Conservation (phyloP, 2,888 invertebrate genomes). For the Calliscelio sp. region DNA sequence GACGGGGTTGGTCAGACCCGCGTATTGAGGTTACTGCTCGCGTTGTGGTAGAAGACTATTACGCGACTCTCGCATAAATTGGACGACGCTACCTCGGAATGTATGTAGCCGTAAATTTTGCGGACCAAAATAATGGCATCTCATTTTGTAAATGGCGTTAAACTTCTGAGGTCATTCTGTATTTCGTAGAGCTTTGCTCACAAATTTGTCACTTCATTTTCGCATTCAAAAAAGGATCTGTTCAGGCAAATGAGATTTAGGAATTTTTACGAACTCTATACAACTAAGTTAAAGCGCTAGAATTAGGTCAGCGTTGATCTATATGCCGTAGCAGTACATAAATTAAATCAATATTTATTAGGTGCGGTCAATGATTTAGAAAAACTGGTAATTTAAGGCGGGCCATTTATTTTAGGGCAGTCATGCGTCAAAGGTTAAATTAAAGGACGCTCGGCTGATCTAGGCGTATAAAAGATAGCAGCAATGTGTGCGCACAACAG, state of each 20-base stretch:
- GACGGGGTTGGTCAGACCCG: slow-evolving; percentile 60
- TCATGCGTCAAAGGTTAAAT: slow-evolving; percentile 57
- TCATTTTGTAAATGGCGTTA: slow-evolving; percentile 86
- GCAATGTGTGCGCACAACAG: slow-evolving; percentile 79
- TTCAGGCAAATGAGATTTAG: slow-evolving; percentile 36
- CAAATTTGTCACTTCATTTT: slow-evolving; percentile 69
- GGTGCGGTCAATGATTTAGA: slow-evolving; percentile 43
- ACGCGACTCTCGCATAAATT: slow-evolving; percentile 85
- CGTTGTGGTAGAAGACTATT: slow-evolving; percentile 84
- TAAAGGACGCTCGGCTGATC: slow-evolving; percentile 41
- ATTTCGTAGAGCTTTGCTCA: slow-evolving; percentile 42
- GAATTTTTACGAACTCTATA: slow-evolving; percentile 33
- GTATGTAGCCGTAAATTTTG: slow-evolving; percentile 85
- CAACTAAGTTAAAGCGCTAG: slow-evolving; percentile 16
- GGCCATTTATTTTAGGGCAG: slow-evolving; percentile 38
- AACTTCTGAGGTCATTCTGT: slow-evolving; percentile 79
- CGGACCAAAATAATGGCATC: slow-evolving; percentile 85
- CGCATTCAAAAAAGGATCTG: slow-evolving; percentile 36
- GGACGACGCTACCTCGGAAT: slow-evolving; percentile 83
- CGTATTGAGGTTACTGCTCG: slow-evolving; percentile 79
- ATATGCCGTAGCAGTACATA: slow-evolving; percentile 5
- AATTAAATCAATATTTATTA: slow-evolving; percentile 52
- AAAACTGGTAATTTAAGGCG: slow-evolving; percentile 36
- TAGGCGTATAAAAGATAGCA: slow-evolving; percentile 10
- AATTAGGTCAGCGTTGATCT: slow-evolving; percentile 35